Percentiles rank a stretch among this genome's conserved stretches.
Evolutionary conservation across 2,113 vertebrate genomes (phyloP).

Genomic region (Dolichotis patagonum): DNA sequence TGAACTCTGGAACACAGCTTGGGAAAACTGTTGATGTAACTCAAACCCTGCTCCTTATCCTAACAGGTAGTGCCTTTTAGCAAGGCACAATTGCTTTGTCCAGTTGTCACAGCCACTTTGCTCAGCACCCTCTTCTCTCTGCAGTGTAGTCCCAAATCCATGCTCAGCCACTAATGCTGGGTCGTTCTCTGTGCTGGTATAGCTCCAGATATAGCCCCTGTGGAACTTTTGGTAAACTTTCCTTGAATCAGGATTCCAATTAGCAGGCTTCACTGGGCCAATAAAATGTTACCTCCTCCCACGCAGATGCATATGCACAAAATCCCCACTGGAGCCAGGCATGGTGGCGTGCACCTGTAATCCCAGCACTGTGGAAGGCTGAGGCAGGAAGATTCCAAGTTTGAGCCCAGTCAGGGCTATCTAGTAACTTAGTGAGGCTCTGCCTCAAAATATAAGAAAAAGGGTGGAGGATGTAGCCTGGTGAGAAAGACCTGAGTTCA

Average conservation of each 20-base stretch:
- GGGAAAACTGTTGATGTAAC: neutral
- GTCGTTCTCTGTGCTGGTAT: neutral
- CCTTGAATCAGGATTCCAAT: neutral
- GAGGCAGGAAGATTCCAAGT: neutral
- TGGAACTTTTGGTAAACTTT: neutral
- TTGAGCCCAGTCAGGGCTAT: neutral
- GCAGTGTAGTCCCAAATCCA: too few species aligned
- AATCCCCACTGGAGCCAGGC: neutral
- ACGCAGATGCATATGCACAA: neutral
- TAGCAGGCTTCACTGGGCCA: neutral
- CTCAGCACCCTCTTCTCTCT: neutral
- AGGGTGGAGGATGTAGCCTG: neutral
- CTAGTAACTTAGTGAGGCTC: neutral
- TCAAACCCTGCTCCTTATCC: neutral
- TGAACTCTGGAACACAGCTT: neutral
- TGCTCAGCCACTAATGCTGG: neutral
- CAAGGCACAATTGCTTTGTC: neutral
- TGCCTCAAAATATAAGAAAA: neutral
- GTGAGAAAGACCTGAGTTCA: neutral
- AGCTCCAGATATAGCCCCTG: neutral
- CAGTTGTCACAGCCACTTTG: neutral
- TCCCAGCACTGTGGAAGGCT: neutral
- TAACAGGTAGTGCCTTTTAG: neutral
- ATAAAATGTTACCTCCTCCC: neutral
- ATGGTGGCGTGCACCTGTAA: neutral